Evolutionary conservation across 2,113 vertebrate species (phyloP).

Genomic region (Sinocyclocheilus rhinocerous): DNA sequence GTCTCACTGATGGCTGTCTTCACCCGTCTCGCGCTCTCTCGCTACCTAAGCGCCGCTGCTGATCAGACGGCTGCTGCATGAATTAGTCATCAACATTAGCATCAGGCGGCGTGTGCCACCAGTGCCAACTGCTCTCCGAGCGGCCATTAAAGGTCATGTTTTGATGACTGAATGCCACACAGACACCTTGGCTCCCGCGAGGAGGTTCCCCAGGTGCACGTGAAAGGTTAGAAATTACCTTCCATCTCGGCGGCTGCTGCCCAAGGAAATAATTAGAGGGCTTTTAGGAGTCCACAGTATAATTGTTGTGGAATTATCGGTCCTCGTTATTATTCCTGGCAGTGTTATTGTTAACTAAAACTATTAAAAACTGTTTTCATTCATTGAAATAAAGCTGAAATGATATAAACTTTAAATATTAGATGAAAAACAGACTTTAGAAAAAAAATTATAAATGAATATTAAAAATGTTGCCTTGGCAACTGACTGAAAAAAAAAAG

Average conservation of each 20-base stretch:
- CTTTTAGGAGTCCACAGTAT: neutral
- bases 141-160: constrained; percentile 99
- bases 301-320: too few species aligned
- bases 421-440: too few species aligned
- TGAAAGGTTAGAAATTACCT: constrained; percentile 82
- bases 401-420: too few species aligned
- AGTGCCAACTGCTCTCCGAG: constrained; percentile 97
- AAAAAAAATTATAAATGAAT: too few species aligned
- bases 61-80: constrained; percentile 37
- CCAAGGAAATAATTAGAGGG: constrained; percentile 70
- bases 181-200: too few species aligned
- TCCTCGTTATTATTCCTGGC: neutral
- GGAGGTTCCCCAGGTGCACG: too few species aligned
- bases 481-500: too few species aligned
- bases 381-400: too few species aligned
- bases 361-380: too few species aligned
- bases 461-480: too few species aligned
- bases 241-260: constrained; percentile 90
- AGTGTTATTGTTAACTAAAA: neutral
- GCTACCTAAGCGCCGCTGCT: constrained; percentile 48
- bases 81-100: constrained; percentile 96
- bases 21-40: constrained; percentile 45
- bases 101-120: constrained; percentile 87
- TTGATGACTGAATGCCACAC: constrained; percentile 98
- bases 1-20: constrained; percentile 46